A percentile compares a stretch with the other conserved stretches of the same genome.
phyloP scores from a whole-genome alignment of 1,140 invertebrate species.

The Palaemon carinicauda region DNA sequence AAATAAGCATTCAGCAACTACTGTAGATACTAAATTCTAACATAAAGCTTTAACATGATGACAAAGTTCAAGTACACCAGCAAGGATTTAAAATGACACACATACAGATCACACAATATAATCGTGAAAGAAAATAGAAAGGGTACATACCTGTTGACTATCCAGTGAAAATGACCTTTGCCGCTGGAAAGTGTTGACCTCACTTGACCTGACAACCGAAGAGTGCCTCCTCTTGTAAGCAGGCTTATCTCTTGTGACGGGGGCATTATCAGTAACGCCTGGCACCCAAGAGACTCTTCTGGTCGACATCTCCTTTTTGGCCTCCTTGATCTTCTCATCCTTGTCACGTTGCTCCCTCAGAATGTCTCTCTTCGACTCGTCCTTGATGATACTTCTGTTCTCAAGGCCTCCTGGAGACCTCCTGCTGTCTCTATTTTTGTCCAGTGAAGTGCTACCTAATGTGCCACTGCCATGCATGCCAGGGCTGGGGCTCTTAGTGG shows the following conservation, averaged over 20 bases:
- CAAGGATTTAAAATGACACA: too few species aligned
- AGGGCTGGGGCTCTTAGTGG: not conserved
- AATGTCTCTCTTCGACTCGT: conserved; percentile 14
- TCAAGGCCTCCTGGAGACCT: conserved; percentile 15
- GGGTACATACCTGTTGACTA: conserved; percentile 61
- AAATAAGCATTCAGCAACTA: too few species aligned
- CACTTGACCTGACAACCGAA: conserved; percentile 61
- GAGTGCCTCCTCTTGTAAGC: conserved; percentile 61
- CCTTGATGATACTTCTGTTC: conserved; percentile 42
- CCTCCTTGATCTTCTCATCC: conserved; percentile 26
- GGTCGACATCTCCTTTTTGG: conserved; percentile 43
- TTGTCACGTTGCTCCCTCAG: conserved; percentile 16
- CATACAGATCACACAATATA: too few species aligned
- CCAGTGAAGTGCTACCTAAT: not conserved
- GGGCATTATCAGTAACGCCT: conserved; percentile 54
- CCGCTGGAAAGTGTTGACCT: conserved; percentile 61
- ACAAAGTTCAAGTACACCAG: too few species aligned
- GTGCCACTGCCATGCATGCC: not conserved
- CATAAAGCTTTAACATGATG: too few species aligned
- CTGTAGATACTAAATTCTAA: too few species aligned
- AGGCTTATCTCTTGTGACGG: conserved; percentile 60
- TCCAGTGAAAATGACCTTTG: conserved; percentile 66
- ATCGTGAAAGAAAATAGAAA: not conserved
- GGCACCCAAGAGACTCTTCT: conserved; percentile 59
- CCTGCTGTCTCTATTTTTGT: not conserved